phyloP scores from a whole-genome alignment of 1,140 invertebrate genomes.

The Nylanderia fulva region DNA sequence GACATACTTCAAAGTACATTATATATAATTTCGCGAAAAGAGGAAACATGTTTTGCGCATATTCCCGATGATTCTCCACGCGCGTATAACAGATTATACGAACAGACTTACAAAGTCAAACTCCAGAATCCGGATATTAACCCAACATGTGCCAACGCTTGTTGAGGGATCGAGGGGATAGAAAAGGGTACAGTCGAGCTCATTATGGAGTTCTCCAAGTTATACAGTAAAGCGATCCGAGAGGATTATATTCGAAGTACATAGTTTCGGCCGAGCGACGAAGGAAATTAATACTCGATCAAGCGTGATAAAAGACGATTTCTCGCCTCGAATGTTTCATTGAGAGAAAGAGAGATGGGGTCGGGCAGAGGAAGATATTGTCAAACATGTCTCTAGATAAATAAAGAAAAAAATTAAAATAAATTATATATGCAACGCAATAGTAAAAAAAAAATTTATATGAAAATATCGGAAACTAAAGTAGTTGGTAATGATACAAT shows the following conservation, averaged over 20 bases:
- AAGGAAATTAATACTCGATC: slow-evolving; percentile 58
- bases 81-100: neutral
- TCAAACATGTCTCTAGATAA: too few species aligned
- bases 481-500: too few species aligned
- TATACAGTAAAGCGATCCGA: slow-evolving; percentile 53
- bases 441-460: too few species aligned
- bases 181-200: slow-evolving; percentile 32
- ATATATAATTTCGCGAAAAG: neutral
- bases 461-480: too few species aligned
- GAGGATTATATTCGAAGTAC: slow-evolving; percentile 52
- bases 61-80: neutral
- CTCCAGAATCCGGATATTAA: slow-evolving; percentile 53
- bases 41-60: neutral
- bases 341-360: neutral
- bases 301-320: slow-evolving; percentile 41
- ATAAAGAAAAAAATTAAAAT: too few species aligned
- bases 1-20: too few species aligned
- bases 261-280: neutral
- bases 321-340: slow-evolving; percentile 26
- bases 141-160: slow-evolving; percentile 35
- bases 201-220: slow-evolving; percentile 51
- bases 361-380: too few species aligned
- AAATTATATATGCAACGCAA: too few species aligned
- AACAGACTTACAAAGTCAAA: slow-evolving; percentile 32
- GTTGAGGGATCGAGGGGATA: slow-evolving; percentile 43